These are phyloP conservation scores for Spheniscus mendiculus DNA, from an alignment of 2,113 vertebrate species.

Conservation along the genomic window DNA sequence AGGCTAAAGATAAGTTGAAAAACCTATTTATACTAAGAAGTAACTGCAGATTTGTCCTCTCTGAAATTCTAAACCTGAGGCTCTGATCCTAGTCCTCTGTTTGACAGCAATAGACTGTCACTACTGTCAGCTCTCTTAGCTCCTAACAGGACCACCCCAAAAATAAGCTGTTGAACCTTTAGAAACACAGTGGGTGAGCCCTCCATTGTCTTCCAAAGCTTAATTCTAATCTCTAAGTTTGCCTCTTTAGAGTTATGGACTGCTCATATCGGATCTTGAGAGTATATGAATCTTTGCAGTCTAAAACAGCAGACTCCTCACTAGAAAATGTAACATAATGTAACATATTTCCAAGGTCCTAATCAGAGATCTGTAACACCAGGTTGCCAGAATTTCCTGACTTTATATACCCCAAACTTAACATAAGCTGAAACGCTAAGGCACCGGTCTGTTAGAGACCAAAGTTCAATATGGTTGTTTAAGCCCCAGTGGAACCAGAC, in stretches of 20 bases:
- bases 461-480: neutral
- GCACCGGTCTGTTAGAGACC: neutral
- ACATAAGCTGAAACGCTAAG: neutral
- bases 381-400: neutral
- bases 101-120: neutral
- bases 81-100: neutral
- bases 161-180: neutral
- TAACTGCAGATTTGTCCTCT: neutral
- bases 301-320: neutral
- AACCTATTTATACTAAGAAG: neutral
- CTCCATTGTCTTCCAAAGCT: neutral
- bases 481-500: neutral
- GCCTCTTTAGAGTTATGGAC: neutral
- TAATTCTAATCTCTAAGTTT: neutral
- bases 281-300: neutral
- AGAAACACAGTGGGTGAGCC: neutral
- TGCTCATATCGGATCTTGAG: neutral
- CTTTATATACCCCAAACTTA: neutral
- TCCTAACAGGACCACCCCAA: neutral
- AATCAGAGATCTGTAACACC: neutral
- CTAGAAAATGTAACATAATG: neutral
- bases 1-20: neutral
- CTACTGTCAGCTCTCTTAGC: neutral
- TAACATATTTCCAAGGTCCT: neutral
- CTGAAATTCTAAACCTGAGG: neutral